A percentile compares a stretch with the other conserved stretches of the same genome.
phyloP scores from a whole-genome alignment of 2,888 invertebrate genomes.

The Acanthococcus lagerstroemiae region DNA sequence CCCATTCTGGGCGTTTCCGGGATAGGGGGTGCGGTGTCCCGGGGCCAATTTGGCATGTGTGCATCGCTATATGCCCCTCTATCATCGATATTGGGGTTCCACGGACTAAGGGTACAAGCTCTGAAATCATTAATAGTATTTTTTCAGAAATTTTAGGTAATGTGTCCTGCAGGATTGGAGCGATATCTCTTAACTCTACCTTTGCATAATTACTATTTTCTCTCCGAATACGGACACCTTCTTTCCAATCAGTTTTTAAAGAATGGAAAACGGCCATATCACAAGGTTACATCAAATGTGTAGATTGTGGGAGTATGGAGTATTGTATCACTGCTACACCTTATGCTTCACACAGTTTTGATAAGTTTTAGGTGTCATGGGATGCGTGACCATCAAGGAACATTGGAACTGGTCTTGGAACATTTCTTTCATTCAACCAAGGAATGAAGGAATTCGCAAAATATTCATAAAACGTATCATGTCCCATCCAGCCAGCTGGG shows the following conservation, averaged over 20 bases:
- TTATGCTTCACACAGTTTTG: constrained; percentile 33
- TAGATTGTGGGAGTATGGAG: constrained; percentile 36
- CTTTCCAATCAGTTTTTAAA: constrained; percentile 35
- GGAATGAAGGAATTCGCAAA: constrained; percentile 34
- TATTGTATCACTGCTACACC: constrained; percentile 34
- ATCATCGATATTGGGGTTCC: too few species aligned
- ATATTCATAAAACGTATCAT: constrained; percentile 34
- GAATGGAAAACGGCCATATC: constrained; percentile 36
- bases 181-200: background rate
- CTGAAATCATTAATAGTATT: background rate
- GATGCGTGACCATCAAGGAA: constrained; percentile 43
- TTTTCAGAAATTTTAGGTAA: background rate
- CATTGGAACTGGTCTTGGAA: constrained; percentile 37
- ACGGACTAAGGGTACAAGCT: background rate
- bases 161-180: background rate
- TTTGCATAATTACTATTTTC: background rate
- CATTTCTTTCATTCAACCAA: constrained; percentile 34
- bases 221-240: constrained; percentile 32
- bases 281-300: constrained; percentile 36
- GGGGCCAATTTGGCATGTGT: too few species aligned
- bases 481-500: constrained; percentile 35
- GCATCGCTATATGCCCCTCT: too few species aligned
- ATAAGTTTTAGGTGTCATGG: constrained; percentile 37
- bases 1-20: too few species aligned
- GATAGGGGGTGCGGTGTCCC: too few species aligned